Evolutionary conservation across 1,140 invertebrate genomes (phyloP), one percentile per base, ranked within the genome.

Genomic region (Pseudachorutes palmiensis): DNA sequence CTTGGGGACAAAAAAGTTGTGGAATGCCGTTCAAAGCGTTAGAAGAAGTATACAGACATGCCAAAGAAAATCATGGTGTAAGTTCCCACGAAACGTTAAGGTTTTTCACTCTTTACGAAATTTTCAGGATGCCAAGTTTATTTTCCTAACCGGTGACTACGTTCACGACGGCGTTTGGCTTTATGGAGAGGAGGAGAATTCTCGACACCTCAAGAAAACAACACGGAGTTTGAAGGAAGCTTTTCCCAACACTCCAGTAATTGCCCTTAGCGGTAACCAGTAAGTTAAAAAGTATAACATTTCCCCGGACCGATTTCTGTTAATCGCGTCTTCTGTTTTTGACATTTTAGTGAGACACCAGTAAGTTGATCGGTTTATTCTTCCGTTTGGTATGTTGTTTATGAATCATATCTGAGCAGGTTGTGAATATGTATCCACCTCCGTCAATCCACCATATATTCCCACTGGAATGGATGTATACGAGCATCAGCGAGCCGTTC

Each of bases 141-240:
- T 87, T 41, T 76, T 84, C 36, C 84, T 84, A 79, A 87, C 86
- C 1, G 86, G 86, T 9, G 86, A 87, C 75, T 76, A 85, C 49
- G 81, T 83, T 19, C 79, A 85, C 30, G 85, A 86, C 3, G 67
- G 41, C 2, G 45, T 69, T 29, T 72, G 70, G 70, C 24, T 63
- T 9, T 71, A 71, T 29, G 55, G 24, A 19, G 48, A 51, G 30
- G 45, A 30, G 14, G 79, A 79, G 57, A 83, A 83, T 69, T 36
- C 81, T 0, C 24, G 48, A 1, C 76, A 81, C 24, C 77, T 84
- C 22, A 67, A 79, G 29, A 75, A 76, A 41, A 76, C 82, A 3
- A 80, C 80, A 2, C 65, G 78, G n/a, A 70, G 81, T 31, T 74
- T 86, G 28, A 67, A 77, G 22, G 74, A 80, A 45, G 79, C 79